Conservation (phyloP, 2,113 vertebrate species). For the Erpornis zantholeuca region DNA sequence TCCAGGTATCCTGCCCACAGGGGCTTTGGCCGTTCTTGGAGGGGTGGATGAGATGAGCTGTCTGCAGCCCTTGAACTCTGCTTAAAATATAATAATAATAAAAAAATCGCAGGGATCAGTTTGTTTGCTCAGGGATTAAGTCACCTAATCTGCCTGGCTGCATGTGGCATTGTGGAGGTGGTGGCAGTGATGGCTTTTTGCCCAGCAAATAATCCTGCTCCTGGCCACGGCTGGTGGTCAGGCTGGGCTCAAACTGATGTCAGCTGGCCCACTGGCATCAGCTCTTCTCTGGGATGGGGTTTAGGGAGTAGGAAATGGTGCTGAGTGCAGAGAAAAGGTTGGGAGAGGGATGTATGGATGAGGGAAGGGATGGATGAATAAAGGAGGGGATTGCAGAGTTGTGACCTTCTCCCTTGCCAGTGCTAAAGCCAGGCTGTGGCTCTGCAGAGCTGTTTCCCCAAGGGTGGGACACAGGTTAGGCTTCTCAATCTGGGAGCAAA, state of each 20-base stretch:
- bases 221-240: rapidly evolving
- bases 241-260: background rate
- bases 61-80: background rate
- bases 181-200: background rate
- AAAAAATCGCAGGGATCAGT: background rate
- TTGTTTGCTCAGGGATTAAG: constrained; percentile 24
- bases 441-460: rapidly evolving
- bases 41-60: background rate
- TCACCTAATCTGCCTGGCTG: background rate
- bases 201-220: background rate
- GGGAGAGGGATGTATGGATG: background rate
- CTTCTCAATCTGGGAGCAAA: background rate
- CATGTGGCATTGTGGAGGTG: background rate
- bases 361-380: background rate
- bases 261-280: background rate
- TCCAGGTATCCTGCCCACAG: rapidly evolving
- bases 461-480: background rate
- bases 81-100: background rate
- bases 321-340: background rate
- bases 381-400: background rate
- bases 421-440: background rate
- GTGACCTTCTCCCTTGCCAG: rapidly evolving
- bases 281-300: background rate
- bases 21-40: too few species aligned
- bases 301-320: background rate